Percentiles rank a stretch among this genome's conserved stretches.
These are phyloP conservation scores for Sebastes itinus DNA, from an alignment of 2,797 vertebrate species.

Conservation along the genomic window DNA sequence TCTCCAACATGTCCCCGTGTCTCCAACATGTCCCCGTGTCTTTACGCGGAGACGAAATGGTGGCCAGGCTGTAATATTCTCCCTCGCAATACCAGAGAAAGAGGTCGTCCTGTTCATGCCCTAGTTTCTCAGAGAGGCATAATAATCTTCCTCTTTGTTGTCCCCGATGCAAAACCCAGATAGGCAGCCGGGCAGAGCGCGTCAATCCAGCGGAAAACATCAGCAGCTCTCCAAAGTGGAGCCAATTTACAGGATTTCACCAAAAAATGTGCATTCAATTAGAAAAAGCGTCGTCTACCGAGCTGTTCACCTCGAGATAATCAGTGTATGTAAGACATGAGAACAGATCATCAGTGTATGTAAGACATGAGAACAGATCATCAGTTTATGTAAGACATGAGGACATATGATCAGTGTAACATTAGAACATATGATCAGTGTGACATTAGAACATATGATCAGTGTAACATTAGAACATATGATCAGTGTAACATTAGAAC, in stretches of 20 bases:
- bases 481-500: too few species aligned
- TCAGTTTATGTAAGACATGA: too few species aligned
- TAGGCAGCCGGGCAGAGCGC: constrained; percentile 41
- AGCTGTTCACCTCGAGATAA: constrained; percentile 36
- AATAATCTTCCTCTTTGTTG: constrained; percentile 72
- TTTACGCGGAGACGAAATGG: constrained; percentile 6
- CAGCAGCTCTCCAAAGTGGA: neutral
- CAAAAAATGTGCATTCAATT: constrained; percentile 58
- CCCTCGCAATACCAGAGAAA: constrained; percentile 33
- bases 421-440: too few species aligned
- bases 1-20: neutral
- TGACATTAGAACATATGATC: too few species aligned
- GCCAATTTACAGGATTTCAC: constrained; percentile 42
- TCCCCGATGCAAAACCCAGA: constrained; percentile 56
- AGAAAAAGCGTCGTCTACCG: constrained; percentile 14
- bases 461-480: too few species aligned
- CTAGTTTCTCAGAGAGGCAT: constrained; percentile 64
- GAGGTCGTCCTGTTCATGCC: constrained; percentile 64
- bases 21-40: neutral
- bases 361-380: too few species aligned
- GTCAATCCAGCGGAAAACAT: constrained; percentile 28
- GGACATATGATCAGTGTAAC: too few species aligned
- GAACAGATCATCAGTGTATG: too few species aligned
- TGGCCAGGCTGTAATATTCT: constrained; percentile 23
- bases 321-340: neutral